phyloP scores from a whole-genome alignment of 1,140 invertebrate genomes.

The Euwallacea similis region DNA sequence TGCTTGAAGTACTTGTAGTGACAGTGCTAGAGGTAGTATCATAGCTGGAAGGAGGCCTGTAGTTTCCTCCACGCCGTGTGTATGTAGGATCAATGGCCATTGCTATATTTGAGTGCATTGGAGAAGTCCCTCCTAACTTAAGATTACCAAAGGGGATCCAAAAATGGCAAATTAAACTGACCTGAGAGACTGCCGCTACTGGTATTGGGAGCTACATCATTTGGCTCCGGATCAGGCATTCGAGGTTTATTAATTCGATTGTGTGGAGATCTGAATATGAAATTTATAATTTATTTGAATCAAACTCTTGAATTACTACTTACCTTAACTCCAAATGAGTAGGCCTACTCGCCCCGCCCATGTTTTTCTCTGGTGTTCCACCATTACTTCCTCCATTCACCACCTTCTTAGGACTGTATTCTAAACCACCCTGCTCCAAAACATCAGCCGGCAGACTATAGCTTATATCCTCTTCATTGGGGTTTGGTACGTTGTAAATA shows the following conservation, averaged over 20 bases:
- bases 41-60: slow-evolving; percentile 47
- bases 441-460: slow-evolving; percentile 52
- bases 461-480: slow-evolving; percentile 49
- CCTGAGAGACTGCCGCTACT: slow-evolving; percentile 35
- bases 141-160: not conserved
- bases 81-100: slow-evolving; percentile 65
- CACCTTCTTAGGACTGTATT: slow-evolving; percentile 38
- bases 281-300: not conserved
- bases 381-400: slow-evolving; percentile 22
- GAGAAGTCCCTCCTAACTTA: slow-evolving; percentile 31
- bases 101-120: slow-evolving; percentile 58
- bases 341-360: slow-evolving; percentile 41
- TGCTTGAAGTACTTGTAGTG: slow-evolving; percentile 50
- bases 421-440: slow-evolving; percentile 10
- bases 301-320: slow-evolving; percentile 3
- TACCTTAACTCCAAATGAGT: slow-evolving; percentile 51
- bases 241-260: slow-evolving; percentile 47
- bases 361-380: slow-evolving; percentile 29
- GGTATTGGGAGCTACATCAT: slow-evolving; percentile 23
- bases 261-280: slow-evolving; percentile 44
- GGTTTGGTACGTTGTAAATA: slow-evolving; percentile 44
- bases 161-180: slow-evolving; percentile 9
- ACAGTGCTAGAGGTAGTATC: slow-evolving; percentile 50
- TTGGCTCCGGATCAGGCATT: slow-evolving; percentile 47
- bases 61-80: slow-evolving; percentile 52